Base-by-base conservation (phyloP, 2,888 invertebrate genomes). In the Epistrophella euchroma region DNA sequence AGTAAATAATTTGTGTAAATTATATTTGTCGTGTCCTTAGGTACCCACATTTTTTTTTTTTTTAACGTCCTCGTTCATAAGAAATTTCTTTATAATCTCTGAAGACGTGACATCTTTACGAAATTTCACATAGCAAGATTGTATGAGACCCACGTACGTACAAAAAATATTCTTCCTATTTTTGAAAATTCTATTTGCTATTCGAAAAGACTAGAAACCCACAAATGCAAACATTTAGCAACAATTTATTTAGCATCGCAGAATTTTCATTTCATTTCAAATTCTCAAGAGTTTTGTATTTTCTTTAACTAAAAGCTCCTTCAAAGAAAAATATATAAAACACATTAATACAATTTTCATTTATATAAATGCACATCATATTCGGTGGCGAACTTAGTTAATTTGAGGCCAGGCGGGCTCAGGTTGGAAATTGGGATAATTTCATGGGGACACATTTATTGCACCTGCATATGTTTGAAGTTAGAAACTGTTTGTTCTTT, bases 161-260 rank as follows among this genome's bases (percentile, higher is more conserved):
- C 15, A 28, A 28, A 2, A 62, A 43, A 62, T 43, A 60, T 40
- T 22, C 60, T 60, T 43, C 28, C 6, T 17, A 64, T 58, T 58
- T 35, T 37, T 13, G 35, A 35, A 64, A 56, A 66, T 56, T 68
- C 45, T 66, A 45, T 75, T 66, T 66, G 22, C 28, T 47, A 66
- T 56, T 35, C 35, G 25, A 66, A 45, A 45, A 64, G 45, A 32
- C 43, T 64, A 52, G 50, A 52, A 52, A 68, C 17, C 37, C 25
- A 37, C 76, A 68, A 47, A 17, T 35, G 37, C 17, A 66, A 66
- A 56, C 50, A 70, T 76, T 70, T 52, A 60, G 40, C 37, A 58
- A 52, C 47, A 50, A 70, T 50, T 60, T 58, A 47, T 58, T 58
- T 35, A 47, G 25, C 66, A 68, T 47, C 47, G 56, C 37, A 47